These are phyloP conservation scores for Melozone crissalis DNA, from an alignment of 2,113 vertebrate genomes.

Conservation along the genomic window DNA sequence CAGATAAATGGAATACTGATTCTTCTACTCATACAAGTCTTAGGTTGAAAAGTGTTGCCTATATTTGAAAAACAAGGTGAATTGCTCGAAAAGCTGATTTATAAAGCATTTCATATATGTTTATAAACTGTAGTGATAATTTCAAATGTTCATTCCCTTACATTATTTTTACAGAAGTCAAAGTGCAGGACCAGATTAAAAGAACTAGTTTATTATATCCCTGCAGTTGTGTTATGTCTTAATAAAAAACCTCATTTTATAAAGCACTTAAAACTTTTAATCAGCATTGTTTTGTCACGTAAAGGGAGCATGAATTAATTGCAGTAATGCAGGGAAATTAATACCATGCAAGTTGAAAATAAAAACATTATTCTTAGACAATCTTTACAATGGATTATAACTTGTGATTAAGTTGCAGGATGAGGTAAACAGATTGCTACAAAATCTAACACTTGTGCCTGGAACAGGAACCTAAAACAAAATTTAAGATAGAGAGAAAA, in stretches of 20 bases:
- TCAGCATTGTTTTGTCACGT: background rate
- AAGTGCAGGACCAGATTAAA: rapidly evolving
- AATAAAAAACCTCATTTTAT: background rate
- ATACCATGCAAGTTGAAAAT: background rate
- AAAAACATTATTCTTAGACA: background rate
- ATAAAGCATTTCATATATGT: background rate
- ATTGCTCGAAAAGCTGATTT: background rate
- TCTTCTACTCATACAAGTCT: background rate
- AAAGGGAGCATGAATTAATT: background rate
- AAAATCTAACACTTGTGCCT: background rate
- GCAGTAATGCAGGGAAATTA: background rate
- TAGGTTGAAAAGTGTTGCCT: background rate
- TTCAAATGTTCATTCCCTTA: background rate
- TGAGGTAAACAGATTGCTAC: background rate
- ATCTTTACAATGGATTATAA: background rate
- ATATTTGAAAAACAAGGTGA: background rate
- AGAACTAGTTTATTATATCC: background rate
- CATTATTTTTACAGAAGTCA: background rate
- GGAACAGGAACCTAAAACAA: background rate
- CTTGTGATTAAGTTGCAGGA: background rate
- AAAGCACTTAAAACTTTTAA: background rate
- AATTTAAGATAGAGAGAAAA: background rate
- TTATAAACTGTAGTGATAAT: background rate
- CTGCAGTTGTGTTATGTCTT: background rate
- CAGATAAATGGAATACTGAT: background rate